Percentiles rank a stretch among this genome's conserved stretches.
phyloP scores from a whole-genome alignment of 1,140 invertebrate genomes.

The Diorhabda sublineata region DNA sequence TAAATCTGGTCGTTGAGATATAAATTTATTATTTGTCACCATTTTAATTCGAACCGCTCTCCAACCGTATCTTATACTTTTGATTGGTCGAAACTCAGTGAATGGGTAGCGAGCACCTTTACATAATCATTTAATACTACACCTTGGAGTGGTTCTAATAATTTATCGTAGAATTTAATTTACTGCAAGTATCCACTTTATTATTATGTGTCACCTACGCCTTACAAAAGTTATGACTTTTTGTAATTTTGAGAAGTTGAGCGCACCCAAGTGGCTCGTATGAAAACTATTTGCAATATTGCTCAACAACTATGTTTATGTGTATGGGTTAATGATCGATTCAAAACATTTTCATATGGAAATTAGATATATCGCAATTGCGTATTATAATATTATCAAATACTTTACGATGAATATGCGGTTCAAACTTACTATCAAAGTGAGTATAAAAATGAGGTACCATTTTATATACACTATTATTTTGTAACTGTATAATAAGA shows the following conservation, averaged over 20 bases:
- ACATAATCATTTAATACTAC: background rate
- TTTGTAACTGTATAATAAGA: too few relatives aligned
- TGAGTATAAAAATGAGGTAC: too few relatives aligned
- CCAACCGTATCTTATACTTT: background rate
- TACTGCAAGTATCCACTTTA: background rate
- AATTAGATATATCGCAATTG: too few relatives aligned
- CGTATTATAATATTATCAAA: too few relatives aligned
- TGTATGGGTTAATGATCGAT: too few relatives aligned
- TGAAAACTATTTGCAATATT: too few relatives aligned
- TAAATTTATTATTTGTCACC: background rate
- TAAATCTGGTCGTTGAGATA: background rate
- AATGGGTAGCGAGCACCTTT: background rate
- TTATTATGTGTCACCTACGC: constrained; percentile 1
- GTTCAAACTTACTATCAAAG: too few relatives aligned
- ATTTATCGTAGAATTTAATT: background rate
- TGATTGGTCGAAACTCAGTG: constrained; percentile 1
- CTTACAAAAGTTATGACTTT: background rate
- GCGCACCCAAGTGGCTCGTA: background rate
- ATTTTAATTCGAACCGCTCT: background rate
- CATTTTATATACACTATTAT: too few relatives aligned
- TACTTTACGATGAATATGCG: too few relatives aligned
- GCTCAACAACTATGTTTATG: too few relatives aligned
- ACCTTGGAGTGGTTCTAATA: constrained; percentile 1
- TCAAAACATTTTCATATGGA: too few relatives aligned
- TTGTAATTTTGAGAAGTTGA: background rate